A percentile compares a stretch with the other conserved stretches of the same genome.
phyloP scores from a whole-genome alignment of 2,113 vertebrate species.

The Eupsittula cactorum region DNA sequence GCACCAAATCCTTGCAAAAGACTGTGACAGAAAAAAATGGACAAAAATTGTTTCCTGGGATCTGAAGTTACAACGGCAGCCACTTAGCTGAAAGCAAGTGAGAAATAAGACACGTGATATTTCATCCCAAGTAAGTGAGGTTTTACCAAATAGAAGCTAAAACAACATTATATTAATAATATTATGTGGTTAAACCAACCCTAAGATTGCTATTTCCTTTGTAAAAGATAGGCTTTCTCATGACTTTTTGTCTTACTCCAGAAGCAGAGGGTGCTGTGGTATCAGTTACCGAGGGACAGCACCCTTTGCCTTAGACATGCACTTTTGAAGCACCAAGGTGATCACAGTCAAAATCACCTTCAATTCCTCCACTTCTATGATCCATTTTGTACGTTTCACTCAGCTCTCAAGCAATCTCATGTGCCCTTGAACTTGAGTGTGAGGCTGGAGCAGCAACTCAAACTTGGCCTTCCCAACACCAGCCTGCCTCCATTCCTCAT shows the following conservation, averaged over 20 bases:
- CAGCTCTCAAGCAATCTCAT: not conserved
- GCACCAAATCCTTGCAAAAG: not conserved
- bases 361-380: not conserved
- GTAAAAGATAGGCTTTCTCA: not conserved
- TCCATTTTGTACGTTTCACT: fast-evolving
- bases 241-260: not conserved
- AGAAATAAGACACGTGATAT: not conserved
- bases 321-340: not conserved
- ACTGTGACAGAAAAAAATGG: not conserved
- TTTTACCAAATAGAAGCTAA: not conserved
- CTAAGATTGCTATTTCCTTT: not conserved
- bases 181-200: not conserved
- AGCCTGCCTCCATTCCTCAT: not conserved
- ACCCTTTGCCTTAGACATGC: not conserved
- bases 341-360: not conserved
- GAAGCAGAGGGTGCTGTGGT: not conserved
- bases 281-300: not conserved
- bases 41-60: not conserved
- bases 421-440: not conserved
- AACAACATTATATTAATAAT: not conserved
- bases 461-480: not conserved
- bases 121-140: not conserved
- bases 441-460: not conserved
- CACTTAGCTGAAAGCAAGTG: not conserved
- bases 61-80: not conserved